Conservation (phyloP, 2,797 vertebrate genomes). For the Acipenser ruthenus region DNA sequence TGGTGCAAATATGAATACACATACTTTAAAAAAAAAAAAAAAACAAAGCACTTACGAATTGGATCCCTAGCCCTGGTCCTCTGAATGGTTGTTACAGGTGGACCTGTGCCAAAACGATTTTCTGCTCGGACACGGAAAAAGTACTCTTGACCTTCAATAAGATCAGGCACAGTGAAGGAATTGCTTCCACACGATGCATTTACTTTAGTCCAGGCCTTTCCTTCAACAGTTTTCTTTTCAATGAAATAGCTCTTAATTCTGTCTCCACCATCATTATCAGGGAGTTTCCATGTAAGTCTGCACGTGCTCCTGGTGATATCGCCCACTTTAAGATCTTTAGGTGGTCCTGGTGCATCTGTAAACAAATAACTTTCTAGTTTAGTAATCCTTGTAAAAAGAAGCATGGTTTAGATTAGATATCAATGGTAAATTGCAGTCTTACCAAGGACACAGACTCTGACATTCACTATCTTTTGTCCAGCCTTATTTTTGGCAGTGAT, state of each 20-base stretch:
- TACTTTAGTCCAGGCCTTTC: constrained; percentile 96
- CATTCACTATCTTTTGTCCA: constrained; percentile 84
- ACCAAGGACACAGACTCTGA: constrained; percentile 93
- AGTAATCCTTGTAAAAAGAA: constrained; percentile 16
- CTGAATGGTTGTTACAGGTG: constrained; percentile 65
- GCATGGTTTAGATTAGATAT: constrained; percentile 6
- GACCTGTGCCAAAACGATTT: constrained; percentile 84
- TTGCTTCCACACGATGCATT: constrained; percentile 79
- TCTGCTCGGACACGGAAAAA: constrained; percentile 89
- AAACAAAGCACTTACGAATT: constrained; percentile 73
- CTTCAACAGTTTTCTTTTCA: constrained; percentile 83
- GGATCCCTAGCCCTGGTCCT: constrained; percentile 80
- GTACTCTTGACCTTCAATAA: constrained; percentile 82
- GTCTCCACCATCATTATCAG: constrained; percentile 87
- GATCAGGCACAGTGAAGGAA: constrained; percentile 80
- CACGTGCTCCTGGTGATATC: constrained; percentile 89
- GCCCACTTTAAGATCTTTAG: constrained; percentile 85
- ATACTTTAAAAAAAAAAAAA: background rate
- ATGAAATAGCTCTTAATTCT: constrained; percentile 91
- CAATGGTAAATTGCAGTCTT: constrained; percentile 31
- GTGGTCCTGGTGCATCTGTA: constrained; percentile 83
- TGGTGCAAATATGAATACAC: no score
- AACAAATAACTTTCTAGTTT: no score
- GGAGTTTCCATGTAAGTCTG: constrained; percentile 89
- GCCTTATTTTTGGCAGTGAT: constrained; percentile 97